A percentile compares a stretch with the other conserved stretches of the same genome.
phyloP scores from a whole-genome alignment of 2,113 vertebrate species.

The Progne subis region DNA sequence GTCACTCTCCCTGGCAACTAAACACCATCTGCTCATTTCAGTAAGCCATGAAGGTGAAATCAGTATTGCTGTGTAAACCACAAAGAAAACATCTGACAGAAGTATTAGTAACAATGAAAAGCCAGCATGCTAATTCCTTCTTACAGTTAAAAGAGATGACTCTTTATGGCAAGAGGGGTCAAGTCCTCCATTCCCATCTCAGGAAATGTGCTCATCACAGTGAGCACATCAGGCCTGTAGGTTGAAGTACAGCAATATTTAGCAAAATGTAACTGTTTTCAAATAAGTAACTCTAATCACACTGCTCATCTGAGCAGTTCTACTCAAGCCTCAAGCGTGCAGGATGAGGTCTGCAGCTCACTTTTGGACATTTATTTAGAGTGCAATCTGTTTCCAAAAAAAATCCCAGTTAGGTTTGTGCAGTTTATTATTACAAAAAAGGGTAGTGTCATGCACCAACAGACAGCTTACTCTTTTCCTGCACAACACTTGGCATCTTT shows the following conservation, averaged over 20 bases:
- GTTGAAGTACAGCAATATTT: neutral
- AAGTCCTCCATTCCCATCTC: neutral
- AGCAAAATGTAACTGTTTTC: neutral
- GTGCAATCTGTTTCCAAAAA: neutral
- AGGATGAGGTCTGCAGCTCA: neutral
- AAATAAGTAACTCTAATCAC: neutral
- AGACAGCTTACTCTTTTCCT: constrained; percentile 74
- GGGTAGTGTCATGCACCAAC: neutral
- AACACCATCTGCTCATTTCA: neutral
- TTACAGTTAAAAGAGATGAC: neutral
- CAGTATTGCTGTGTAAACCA: neutral
- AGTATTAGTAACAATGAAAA: neutral
- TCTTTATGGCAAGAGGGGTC: neutral
- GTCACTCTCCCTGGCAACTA: neutral
- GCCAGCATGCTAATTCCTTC: neutral
- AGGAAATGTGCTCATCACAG: neutral
- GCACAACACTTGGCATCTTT: constrained; percentile 84
- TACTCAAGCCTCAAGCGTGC: neutral
- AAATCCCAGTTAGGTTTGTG: neutral
- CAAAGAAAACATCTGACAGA: neutral
- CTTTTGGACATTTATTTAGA: neutral
- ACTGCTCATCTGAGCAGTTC: neutral
- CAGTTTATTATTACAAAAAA: neutral
- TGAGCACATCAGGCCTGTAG: neutral
- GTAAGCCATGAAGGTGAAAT: neutral